Evolutionary conservation across 1,140 invertebrate genomes (phyloP).

Genomic region (Lordiphosa collinella): DNA sequence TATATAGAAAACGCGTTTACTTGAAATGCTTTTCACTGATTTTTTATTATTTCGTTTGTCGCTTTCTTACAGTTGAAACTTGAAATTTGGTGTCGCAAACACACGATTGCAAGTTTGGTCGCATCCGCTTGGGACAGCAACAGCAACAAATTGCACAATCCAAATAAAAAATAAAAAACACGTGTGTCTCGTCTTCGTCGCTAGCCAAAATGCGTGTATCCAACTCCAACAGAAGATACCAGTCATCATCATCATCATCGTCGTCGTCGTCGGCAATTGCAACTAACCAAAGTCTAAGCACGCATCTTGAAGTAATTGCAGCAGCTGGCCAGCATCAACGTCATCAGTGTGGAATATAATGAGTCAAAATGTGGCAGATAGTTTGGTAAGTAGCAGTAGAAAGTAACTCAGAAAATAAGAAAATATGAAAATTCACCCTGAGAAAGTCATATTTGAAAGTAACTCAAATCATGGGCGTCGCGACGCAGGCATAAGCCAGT

Average conservation of each 20-base stretch:
- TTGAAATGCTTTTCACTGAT: conserved; percentile 61
- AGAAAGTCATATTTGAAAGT: conserved; percentile 10
- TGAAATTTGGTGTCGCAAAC: conserved; percentile 54
- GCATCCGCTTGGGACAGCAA: conserved; percentile 42
- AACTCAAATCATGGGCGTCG: conserved; percentile 13
- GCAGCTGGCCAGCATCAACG: conserved; percentile 49
- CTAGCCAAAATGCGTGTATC: conserved; percentile 66
- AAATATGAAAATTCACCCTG: background rate
- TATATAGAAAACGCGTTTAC: conserved; percentile 45
- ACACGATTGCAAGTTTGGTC: conserved; percentile 60
- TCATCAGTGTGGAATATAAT: conserved; percentile 51
- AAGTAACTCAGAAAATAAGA: conserved; percentile 17
- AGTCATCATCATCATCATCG: conserved; percentile 51
- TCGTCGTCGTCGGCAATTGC: conserved; percentile 39
- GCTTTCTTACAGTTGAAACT: conserved; percentile 73
- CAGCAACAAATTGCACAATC: conserved; percentile 58
- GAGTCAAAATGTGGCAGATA: conserved; percentile 79
- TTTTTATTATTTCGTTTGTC: conserved; percentile 30
- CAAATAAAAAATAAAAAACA: conserved; percentile 31
- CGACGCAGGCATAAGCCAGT: conserved; percentile 3
- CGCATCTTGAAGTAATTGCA: conserved; percentile 70
- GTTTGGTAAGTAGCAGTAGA: conserved; percentile 68
- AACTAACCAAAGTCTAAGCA: conserved; percentile 62
- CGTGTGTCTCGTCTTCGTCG: conserved; percentile 32
- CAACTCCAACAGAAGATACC: conserved; percentile 54